Percentiles rank a stretch among this genome's conserved stretches.
Evolutionary conservation across 2,797 vertebrate genomes (phyloP).

Genomic region (Peromyscus aztecus): DNA sequence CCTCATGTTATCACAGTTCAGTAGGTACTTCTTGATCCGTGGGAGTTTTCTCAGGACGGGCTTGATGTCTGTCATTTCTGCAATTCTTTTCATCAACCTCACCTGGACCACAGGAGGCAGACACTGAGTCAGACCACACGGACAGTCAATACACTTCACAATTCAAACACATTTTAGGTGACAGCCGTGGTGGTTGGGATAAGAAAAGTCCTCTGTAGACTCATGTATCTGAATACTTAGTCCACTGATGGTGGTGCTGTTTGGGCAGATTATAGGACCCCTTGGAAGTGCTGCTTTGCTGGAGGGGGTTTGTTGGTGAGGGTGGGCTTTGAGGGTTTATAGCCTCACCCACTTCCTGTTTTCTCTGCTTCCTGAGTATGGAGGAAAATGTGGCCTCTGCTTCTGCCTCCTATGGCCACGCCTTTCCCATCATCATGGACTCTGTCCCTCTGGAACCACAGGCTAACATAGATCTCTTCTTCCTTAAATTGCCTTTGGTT

Average conservation of each 20-base stretch:
- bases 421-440: not conserved
- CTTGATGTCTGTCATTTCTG: slow-evolving; percentile 92
- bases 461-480: not conserved
- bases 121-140: not conserved
- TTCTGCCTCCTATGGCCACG: not conserved
- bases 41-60: slow-evolving; percentile 91
- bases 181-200: not conserved
- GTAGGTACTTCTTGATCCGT: slow-evolving; percentile 92
- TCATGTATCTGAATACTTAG: not conserved
- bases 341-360: not conserved
- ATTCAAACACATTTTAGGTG: no score
- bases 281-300: not conserved
- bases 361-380: not conserved
- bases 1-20: slow-evolving; percentile 92
- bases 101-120: slow-evolving; percentile 88
- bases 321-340: not conserved
- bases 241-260: not conserved
- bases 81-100: slow-evolving; percentile 95
- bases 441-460: not conserved
- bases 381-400: not conserved
- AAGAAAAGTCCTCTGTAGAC: not conserved
- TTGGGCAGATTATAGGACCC: no score
- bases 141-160: not conserved
- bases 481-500: not conserved
- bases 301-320: no score